phyloP scores from a whole-genome alignment of 2,888 invertebrate genomes.

The Limnephilus lunatus region DNA sequence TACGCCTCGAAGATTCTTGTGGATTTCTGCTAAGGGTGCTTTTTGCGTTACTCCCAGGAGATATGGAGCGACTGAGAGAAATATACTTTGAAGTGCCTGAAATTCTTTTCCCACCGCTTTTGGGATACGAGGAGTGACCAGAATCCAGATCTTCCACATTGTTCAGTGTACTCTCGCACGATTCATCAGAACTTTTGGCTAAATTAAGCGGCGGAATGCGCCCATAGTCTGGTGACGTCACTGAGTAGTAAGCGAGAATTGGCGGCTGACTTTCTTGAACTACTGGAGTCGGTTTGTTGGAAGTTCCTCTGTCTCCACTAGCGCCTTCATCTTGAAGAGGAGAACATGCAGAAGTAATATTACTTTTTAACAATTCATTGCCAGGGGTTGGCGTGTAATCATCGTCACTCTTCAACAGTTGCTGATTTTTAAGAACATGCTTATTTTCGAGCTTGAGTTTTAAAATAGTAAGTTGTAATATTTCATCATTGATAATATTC shows the following conservation, averaged over 20 bases:
- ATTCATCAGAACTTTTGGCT: constrained; percentile 55
- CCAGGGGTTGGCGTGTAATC: background rate
- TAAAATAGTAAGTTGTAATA: constrained; percentile 72
- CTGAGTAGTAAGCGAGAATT: constrained; percentile 4
- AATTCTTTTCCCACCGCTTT: background rate
- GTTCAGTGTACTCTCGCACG: constrained; percentile 45
- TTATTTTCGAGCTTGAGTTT: constrained; percentile 48
- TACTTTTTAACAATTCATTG: background rate
- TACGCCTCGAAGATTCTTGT: background rate
- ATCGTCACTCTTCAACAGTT: background rate
- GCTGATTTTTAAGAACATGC: constrained; percentile 16
- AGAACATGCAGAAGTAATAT: background rate
- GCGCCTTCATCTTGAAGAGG: constrained; percentile 19
- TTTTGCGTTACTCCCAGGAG: background rate
- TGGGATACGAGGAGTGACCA: background rate
- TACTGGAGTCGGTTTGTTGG: background rate
- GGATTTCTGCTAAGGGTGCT: background rate
- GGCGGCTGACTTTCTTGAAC: background rate
- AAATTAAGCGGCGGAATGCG: constrained; percentile 49
- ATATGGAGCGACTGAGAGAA: background rate
- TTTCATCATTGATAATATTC: constrained; percentile 78
- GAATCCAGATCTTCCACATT: constrained; percentile 36
- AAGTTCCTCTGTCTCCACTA: constrained; percentile 20
- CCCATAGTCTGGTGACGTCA: constrained; percentile 68
- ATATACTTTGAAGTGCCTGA: background rate